A percentile compares a stretch with the other conserved stretches of the same genome.
phyloP scores from a whole-genome alignment of 2,797 vertebrate genomes.

The Gorsachius magnificus region DNA sequence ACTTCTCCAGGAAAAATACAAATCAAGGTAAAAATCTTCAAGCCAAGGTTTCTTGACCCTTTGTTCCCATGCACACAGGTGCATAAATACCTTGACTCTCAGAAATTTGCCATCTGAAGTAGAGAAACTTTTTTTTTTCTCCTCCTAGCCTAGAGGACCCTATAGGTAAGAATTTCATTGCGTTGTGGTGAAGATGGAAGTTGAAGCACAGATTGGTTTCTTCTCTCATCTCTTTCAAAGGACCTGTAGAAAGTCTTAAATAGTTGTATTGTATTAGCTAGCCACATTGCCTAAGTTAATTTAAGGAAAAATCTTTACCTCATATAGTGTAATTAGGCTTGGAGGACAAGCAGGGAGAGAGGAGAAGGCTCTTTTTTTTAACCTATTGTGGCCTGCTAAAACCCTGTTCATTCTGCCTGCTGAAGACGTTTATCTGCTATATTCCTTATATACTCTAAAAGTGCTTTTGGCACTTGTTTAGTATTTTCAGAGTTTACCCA shows the following conservation, averaged over 20 bases:
- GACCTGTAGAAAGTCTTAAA: not conserved
- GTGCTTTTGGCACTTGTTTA: not conserved
- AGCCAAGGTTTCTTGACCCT: not conserved
- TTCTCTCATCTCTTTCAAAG: not conserved
- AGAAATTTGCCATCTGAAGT: not conserved
- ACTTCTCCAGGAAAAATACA: not conserved
- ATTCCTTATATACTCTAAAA: not conserved
- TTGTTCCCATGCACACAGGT: accelerated
- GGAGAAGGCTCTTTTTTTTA: not conserved
- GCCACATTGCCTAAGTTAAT: not conserved
- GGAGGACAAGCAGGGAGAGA: not conserved
- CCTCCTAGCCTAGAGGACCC: not conserved
- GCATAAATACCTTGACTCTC: not conserved
- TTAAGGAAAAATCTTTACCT: not conserved
- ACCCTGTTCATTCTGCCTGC: not conserved
- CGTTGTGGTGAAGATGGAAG: not conserved
- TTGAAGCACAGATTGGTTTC: not conserved
- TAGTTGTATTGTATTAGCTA: not conserved
- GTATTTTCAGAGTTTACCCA: not conserved
- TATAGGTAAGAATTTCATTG: not conserved
- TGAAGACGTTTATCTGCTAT: not conserved
- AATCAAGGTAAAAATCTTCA: not conserved
- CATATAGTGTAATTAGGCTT: not conserved
- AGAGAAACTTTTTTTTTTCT: accelerated
- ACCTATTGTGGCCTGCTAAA: not conserved